Base-by-base conservation (phyloP, 2,113 vertebrate species). In the Gallinago media region DNA sequence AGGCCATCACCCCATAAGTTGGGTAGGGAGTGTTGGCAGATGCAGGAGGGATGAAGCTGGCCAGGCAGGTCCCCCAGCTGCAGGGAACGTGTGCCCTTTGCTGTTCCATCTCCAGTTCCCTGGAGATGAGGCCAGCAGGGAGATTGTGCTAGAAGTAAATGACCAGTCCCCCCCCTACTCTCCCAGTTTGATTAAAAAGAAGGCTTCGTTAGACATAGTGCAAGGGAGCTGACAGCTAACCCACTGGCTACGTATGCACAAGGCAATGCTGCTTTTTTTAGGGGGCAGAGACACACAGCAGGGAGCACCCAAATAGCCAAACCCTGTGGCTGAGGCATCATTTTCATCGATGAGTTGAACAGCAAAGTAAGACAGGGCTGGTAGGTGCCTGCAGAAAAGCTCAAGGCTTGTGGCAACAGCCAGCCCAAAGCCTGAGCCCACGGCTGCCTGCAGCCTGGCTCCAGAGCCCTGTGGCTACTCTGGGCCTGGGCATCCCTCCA, bases 141-240 rank as follows among this genome's bases (percentile, higher is more conserved):
- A 54, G 23, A 49, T 46, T 73, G 55, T 79, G 58, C 78, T 66
- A 26, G 19, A 93, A 66, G 55, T 27, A 54, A 79, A 82, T 1
- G 20, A 73, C 54, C 36, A 25, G 50, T 59, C 76, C 52, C 31
- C 66, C 31, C 25, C 40, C 27, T 12, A 38, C 38, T 46, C 52
- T 59, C 12, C 12, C 38, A 61, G 49, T 59, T 22, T 49, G 34
- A 46, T 70, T 65, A 74, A 81, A 74, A 89, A 80, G 14, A 56
- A 58, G 67, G n/a, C 42, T 71, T 68, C 0, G 0, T 65, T 52
- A 0, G 1, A 63, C 32, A 25, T 1, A 70, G 20, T 4, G 12
- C 68, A 83, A 58, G 31, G 71, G 54, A 5, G 15, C 78, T 80
- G 78, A 90, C 62, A 85, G 76, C 56, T 54, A 66, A 67, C 21